Evolutionary conservation across 2,113 vertebrate species (phyloP).

Genomic region (Crotophaga sulcirostris): DNA sequence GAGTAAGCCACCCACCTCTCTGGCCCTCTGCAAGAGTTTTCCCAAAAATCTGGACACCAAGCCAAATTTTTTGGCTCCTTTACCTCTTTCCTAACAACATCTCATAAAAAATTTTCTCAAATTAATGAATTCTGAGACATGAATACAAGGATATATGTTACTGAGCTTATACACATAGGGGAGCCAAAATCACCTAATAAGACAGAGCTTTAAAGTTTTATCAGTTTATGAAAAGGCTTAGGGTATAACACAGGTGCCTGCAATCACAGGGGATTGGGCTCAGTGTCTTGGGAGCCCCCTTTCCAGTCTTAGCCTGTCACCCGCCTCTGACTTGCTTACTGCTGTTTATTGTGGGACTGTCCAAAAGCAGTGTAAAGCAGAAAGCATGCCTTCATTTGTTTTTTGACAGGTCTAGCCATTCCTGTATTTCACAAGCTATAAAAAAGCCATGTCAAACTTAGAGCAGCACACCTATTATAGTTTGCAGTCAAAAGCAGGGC

Average conservation of each 20-base stretch:
- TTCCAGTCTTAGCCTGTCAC: background rate
- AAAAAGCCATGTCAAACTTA: background rate
- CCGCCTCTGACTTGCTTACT: background rate
- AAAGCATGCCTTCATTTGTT: background rate
- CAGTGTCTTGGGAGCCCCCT: background rate
- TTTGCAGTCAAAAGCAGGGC: background rate
- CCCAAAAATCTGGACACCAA: background rate
- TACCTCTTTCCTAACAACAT: background rate
- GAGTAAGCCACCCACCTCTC: background rate
- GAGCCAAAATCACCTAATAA: background rate
- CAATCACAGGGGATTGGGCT: background rate
- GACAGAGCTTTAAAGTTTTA: background rate
- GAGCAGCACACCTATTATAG: background rate
- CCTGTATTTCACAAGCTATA: background rate
- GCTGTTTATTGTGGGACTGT: background rate
- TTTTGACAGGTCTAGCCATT: background rate
- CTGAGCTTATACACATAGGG: background rate
- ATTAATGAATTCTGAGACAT: background rate
- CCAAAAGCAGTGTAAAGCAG: background rate
- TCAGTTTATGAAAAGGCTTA: constrained; percentile 4
- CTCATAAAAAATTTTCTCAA: background rate
- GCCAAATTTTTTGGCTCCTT: background rate
- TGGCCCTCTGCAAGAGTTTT: background rate
- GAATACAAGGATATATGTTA: background rate
- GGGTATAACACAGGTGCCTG: background rate